These are phyloP conservation scores for Nemoura dubitans DNA, from an alignment of 2,888 invertebrate genomes.

Conservation along the genomic window DNA sequence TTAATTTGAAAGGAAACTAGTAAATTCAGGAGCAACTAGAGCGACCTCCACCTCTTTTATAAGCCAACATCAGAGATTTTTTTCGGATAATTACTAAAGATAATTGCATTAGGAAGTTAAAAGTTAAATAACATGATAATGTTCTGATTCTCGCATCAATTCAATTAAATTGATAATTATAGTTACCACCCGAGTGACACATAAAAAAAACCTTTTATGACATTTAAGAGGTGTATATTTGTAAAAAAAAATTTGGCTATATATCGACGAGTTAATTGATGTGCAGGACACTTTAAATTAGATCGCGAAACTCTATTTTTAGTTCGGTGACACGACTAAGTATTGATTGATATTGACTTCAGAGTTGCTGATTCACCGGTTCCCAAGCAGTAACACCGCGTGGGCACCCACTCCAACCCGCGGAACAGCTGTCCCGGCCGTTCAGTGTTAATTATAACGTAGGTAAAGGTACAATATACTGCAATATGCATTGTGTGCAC, in stretches of 20 bases:
- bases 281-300: background rate
- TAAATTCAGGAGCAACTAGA: background rate
- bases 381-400: background rate
- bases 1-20: background rate
- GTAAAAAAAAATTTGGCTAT: too few relatives aligned
- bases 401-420: background rate
- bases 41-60: background rate
- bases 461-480: background rate
- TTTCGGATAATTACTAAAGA: background rate
- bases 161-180: background rate
- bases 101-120: background rate
- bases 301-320: background rate
- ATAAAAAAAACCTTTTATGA: too few relatives aligned
- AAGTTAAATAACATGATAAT: background rate
- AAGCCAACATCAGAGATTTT: background rate
- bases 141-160: background rate
- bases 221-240: too few relatives aligned
- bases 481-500: slow-evolving; percentile 12
- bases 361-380: background rate
- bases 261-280: background rate
- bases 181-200: background rate
- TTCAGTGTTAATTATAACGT: background rate
- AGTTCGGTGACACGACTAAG: background rate
- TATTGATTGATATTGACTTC: background rate
- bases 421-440: background rate